A percentile compares a stretch with the other conserved stretches of the same genome.
Conservation (phyloP, 2,797 vertebrate species). For the Bradypus variegatus region DNA sequence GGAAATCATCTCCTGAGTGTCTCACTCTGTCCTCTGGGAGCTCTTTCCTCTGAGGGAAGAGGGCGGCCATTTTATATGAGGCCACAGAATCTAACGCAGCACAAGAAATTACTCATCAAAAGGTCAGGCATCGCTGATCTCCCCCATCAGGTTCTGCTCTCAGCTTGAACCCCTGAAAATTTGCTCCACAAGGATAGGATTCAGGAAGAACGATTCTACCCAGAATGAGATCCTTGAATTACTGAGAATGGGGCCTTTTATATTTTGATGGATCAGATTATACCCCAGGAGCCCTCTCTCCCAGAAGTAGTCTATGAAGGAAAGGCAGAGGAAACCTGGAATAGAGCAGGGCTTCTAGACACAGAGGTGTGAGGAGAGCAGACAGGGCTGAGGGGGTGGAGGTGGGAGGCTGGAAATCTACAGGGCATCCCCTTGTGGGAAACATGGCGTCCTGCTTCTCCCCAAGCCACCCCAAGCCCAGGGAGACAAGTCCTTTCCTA, state of each 20-base stretch:
- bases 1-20: not conserved
- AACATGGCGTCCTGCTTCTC: not conserved
- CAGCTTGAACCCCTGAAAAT: not conserved
- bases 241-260: not conserved
- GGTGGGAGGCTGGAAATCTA: not conserved
- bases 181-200: not conserved
- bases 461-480: not conserved
- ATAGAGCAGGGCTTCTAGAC: not conserved
- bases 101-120: not conserved
- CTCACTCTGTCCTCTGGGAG: not conserved
- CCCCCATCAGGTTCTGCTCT: not conserved
- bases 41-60: not conserved
- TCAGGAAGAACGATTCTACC: not conserved
- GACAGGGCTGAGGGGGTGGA: not conserved
- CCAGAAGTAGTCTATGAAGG: not conserved
- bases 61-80: constrained; percentile 60
- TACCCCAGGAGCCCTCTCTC: not conserved
- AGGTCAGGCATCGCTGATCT: not conserved
- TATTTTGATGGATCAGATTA: not conserved
- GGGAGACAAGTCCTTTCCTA: not conserved
- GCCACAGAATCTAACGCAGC: not conserved
- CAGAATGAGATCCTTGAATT: not conserved
- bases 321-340: not conserved
- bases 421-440: not conserved
- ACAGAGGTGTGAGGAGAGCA: not conserved